Evolutionary conservation across 2,888 invertebrate species (phyloP).

Genomic region (Nomada hirtipes): DNA sequence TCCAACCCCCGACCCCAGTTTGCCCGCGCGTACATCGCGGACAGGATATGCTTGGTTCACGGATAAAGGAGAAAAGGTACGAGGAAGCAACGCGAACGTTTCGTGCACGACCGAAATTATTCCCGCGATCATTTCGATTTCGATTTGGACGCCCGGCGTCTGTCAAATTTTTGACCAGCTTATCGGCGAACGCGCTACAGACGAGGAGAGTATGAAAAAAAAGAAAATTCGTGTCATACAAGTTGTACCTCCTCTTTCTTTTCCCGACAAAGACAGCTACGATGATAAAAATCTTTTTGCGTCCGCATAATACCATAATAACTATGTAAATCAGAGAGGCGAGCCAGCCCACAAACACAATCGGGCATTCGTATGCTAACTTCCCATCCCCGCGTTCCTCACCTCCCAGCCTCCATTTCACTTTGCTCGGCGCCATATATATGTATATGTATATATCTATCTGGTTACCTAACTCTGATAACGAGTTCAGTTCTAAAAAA

Average conservation of each 20-base stretch:
- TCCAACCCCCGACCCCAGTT: too few species aligned
- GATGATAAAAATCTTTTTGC: slow-evolving; percentile 78
- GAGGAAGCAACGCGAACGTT: too few species aligned
- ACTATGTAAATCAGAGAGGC: slow-evolving; percentile 80
- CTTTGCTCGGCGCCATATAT: slow-evolving; percentile 40
- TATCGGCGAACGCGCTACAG: not conserved
- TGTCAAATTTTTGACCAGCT: slow-evolving; percentile 20
- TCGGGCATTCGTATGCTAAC: slow-evolving; percentile 79
- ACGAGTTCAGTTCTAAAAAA: slow-evolving; percentile 56
- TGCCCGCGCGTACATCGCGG: not conserved
- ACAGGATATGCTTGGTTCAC: too few species aligned
- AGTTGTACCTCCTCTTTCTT: slow-evolving; percentile 48
- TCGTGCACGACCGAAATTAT: too few species aligned
- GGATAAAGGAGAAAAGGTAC: too few species aligned
- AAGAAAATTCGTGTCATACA: slow-evolving; percentile 58
- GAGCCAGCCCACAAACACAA: slow-evolving; percentile 74
- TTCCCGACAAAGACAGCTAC: slow-evolving; percentile 58
- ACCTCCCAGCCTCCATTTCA: slow-evolving; percentile 36
- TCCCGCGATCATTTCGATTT: too few species aligned
- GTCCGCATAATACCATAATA: slow-evolving; percentile 81
- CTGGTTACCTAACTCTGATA: slow-evolving; percentile 63
- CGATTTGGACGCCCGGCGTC: not conserved
- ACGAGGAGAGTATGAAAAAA: slow-evolving; percentile 23
- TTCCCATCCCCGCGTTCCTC: slow-evolving; percentile 48
- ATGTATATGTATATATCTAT: not conserved